Evolutionary conservation across 2,888 invertebrate species (phyloP).

Genomic region (Orthosia incerta): DNA sequence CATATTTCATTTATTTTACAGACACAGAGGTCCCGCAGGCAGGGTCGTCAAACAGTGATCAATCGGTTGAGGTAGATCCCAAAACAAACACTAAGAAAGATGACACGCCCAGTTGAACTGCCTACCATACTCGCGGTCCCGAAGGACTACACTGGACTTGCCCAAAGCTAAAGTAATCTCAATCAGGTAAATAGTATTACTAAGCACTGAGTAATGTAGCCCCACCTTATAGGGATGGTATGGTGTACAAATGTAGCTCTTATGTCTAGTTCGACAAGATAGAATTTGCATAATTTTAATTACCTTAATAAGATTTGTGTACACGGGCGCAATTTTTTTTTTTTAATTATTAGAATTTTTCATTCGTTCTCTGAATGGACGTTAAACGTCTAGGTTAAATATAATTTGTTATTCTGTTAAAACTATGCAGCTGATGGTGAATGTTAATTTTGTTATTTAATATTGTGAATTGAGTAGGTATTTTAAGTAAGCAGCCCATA

Average conservation of each 20-base stretch:
- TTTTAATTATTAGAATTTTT: slow-evolving; percentile 56
- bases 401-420: slow-evolving; percentile 39
- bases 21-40: slow-evolving; percentile 80
- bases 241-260: slow-evolving; percentile 76
- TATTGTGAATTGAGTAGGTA: slow-evolving; percentile 39
- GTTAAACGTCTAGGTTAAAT: slow-evolving; percentile 59
- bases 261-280: slow-evolving; percentile 67
- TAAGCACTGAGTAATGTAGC: slow-evolving; percentile 82
- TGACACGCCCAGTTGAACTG: slow-evolving; percentile 85
- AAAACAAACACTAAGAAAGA: slow-evolving; percentile 77
- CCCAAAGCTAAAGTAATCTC: slow-evolving; percentile 89
- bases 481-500: slow-evolving; percentile 46
- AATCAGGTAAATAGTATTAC: slow-evolving; percentile 85
- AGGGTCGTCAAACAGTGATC: slow-evolving; percentile 79
- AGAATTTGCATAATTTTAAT: slow-evolving; percentile 65
- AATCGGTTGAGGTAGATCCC: slow-evolving; percentile 73
- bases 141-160: slow-evolving; percentile 80
- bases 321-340: slow-evolving; percentile 63
- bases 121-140: slow-evolving; percentile 73
- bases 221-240: slow-evolving; percentile 76
- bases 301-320: slow-evolving; percentile 58
- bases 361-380: slow-evolving; percentile 50
- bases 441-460: slow-evolving; percentile 37
- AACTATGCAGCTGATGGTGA: slow-evolving; percentile 52
- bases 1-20: slow-evolving; percentile 67